These are phyloP conservation scores for Crotalus horridus DNA, from an alignment of 2,113 vertebrate species.

Conservation along the genomic window DNA sequence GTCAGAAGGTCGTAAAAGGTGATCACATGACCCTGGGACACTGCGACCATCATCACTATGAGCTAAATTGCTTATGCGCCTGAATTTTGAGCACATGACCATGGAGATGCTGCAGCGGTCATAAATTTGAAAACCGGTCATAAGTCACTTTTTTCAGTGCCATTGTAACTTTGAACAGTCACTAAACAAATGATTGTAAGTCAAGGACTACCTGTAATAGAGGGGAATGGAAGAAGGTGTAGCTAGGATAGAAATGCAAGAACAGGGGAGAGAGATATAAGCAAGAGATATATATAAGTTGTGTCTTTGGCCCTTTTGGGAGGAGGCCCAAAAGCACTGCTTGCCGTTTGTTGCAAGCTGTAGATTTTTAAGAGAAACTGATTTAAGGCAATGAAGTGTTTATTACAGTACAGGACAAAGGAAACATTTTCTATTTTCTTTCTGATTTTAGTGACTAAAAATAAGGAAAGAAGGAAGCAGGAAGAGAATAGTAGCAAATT, in stretches of 20 bases:
- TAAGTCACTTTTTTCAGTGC: background rate
- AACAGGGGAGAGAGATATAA: background rate
- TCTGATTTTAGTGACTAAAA: background rate
- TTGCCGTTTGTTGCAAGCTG: background rate
- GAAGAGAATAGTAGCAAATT: background rate
- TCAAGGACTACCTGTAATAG: background rate
- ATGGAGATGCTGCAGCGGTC: background rate
- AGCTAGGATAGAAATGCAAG: background rate
- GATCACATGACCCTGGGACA: background rate
- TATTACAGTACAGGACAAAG: background rate
- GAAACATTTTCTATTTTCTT: background rate
- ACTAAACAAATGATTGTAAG: no score
- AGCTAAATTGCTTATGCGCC: background rate
- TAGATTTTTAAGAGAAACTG: background rate
- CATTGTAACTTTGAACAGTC: no score
- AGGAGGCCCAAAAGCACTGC: background rate
- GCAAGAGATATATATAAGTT: background rate
- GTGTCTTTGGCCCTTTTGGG: background rate
- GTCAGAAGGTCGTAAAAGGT: background rate
- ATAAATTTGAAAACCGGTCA: no score
- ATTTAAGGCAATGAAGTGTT: background rate
- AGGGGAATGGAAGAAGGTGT: background rate
- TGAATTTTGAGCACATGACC: no score
- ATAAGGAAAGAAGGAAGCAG: background rate
- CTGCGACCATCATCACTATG: background rate